phyloP scores from a whole-genome alignment of 2,113 vertebrate genomes.

The Ranitomeya variabilis region DNA sequence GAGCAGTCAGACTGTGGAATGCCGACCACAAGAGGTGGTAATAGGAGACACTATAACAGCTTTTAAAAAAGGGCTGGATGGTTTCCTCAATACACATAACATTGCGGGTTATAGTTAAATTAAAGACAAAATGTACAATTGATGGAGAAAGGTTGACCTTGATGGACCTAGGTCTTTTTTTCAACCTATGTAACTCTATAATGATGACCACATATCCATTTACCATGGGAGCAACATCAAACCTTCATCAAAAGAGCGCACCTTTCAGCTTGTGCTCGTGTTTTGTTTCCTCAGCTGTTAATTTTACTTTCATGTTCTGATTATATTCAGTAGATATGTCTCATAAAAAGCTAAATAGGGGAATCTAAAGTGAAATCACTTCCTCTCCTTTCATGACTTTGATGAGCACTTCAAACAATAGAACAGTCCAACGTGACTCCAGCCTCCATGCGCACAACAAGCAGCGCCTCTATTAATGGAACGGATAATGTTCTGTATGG shows the following conservation, averaged over 20 bases:
- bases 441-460: neutral
- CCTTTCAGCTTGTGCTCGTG: neutral
- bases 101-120: too few relatives aligned
- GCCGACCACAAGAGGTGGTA: too few relatives aligned
- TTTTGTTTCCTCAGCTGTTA: neutral
- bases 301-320: slow-evolving; percentile 5
- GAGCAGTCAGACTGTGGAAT: too few relatives aligned
- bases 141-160: too few relatives aligned
- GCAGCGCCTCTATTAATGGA: slow-evolving; percentile 20
- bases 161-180: too few relatives aligned
- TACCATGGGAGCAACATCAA: neutral
- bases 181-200: too few relatives aligned
- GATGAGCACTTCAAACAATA: slow-evolving; percentile 40
- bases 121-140: too few relatives aligned
- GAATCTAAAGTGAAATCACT: neutral
- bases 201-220: neutral
- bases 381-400: neutral
- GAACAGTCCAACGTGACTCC: neutral
- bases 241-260: neutral
- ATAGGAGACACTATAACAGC: too few relatives aligned
- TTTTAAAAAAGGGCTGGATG: too few relatives aligned
- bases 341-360: neutral
- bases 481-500: neutral
- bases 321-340: neutral
- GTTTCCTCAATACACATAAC: too few relatives aligned